These are phyloP conservation scores for Drosophila pruinosa DNA, from an alignment of 1,140 invertebrate genomes.

Conservation along the genomic window DNA sequence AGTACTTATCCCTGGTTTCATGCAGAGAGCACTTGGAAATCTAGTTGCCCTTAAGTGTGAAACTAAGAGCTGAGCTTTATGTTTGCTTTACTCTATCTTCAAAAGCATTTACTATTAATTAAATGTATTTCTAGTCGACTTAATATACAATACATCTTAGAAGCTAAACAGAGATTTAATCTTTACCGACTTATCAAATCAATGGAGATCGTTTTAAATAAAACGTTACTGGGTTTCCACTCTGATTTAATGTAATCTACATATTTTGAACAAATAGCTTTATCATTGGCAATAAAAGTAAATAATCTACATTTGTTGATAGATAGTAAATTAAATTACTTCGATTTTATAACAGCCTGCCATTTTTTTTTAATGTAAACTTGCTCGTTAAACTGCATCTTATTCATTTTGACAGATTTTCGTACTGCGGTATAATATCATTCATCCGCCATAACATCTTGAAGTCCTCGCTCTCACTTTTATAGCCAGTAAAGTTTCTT, in stretches of 20 bases:
- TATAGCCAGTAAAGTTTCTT: background rate
- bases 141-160: too few species aligned
- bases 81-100: background rate
- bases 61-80: background rate
- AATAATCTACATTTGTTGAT: too few species aligned
- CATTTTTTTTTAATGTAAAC: background rate
- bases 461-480: background rate
- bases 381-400: background rate
- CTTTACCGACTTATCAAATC: too few species aligned
- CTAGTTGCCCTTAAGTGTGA: background rate
- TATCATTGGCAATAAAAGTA: too few species aligned
- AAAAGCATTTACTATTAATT: too few species aligned
- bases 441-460: background rate
- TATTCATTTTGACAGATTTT: background rate
- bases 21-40: background rate
- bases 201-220: too few species aligned
- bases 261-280: too few species aligned
- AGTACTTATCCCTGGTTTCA: background rate
- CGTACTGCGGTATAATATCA: background rate
- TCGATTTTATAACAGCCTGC: background rate
- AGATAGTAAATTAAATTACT: too few species aligned
- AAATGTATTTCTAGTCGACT: too few species aligned
- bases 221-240: too few species aligned
- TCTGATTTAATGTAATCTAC: too few species aligned
- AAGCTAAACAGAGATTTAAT: too few species aligned